Conservation (phyloP, 2,888 invertebrate species). For the Tetropium fuscum region DNA sequence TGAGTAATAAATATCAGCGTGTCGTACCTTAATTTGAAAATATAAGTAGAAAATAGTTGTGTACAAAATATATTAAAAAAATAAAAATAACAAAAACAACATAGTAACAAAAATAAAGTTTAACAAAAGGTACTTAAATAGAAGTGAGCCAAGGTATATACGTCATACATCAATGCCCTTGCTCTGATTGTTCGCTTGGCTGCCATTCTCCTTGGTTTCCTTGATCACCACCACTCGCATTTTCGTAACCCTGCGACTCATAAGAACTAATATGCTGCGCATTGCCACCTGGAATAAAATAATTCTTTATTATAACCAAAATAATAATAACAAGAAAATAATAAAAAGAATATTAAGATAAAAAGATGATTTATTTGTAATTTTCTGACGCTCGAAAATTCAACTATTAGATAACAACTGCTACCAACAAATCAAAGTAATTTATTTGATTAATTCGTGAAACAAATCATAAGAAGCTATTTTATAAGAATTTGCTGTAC, state of each 20-base stretch:
- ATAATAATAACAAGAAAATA: too few species aligned
- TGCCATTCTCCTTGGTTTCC: conserved; percentile 25
- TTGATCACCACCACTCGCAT: conserved; percentile 37
- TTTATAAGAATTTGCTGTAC: too few species aligned
- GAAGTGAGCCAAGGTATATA: not conserved
- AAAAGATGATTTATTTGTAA: too few species aligned
- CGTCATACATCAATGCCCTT: not conserved
- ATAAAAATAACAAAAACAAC: conserved; percentile 13
- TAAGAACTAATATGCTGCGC: conserved; percentile 10
- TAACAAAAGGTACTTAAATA: conserved; percentile 1
- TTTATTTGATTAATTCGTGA: too few species aligned
- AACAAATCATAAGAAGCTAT: too few species aligned
- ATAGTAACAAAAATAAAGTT: conserved; percentile 12
- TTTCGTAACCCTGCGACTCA: conserved; percentile 34
- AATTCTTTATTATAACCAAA: too few species aligned
- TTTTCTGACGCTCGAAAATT: too few species aligned
- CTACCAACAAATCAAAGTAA: too few species aligned
- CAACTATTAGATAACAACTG: too few species aligned
- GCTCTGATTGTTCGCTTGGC: conserved; percentile 1
- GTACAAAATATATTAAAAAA: conserved; percentile 16
- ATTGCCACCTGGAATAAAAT: conserved; percentile 16
- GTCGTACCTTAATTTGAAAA: too few species aligned
- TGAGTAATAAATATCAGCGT: not conserved
- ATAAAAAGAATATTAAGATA: too few species aligned
- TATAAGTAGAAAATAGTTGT: not conserved